Percentiles rank a stretch among this genome's conserved stretches.
Conservation (phyloP, 2,113 vertebrate genomes). For the Phainopepla nitens region DNA sequence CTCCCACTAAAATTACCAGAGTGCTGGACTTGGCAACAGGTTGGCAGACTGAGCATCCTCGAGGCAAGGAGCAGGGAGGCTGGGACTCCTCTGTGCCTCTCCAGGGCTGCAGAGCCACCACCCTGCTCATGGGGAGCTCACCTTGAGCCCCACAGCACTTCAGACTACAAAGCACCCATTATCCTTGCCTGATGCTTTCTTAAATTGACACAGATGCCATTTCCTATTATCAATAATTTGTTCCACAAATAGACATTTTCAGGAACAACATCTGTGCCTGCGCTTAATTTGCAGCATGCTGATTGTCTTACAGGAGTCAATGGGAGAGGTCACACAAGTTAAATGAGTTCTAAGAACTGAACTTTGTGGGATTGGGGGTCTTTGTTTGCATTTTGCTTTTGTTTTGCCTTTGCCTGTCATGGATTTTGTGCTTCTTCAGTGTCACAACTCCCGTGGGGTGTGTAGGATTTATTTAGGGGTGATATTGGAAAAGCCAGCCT, state of each 20-base stretch:
- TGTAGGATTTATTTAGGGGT: background rate
- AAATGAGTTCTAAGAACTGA: background rate
- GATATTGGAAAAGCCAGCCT: background rate
- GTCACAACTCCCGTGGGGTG: accelerated
- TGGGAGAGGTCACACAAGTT: background rate
- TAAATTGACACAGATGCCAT: conserved; percentile 11
- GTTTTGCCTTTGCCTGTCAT: background rate
- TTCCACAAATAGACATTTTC: conserved; percentile 27
- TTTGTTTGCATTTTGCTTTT: background rate
- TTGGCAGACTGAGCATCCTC: background rate
- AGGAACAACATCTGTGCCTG: conserved; percentile 12
- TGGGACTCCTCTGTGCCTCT: accelerated
- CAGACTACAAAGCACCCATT: background rate
- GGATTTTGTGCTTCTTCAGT: background rate
- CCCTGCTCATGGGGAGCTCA: background rate
- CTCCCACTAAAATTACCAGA: background rate
- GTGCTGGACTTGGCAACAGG: background rate
- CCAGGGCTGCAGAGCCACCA: background rate
- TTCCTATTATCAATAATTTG: conserved; percentile 30
- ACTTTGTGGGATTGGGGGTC: background rate
- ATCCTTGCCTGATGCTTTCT: background rate
- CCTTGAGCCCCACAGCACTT: background rate
- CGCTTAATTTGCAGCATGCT: background rate
- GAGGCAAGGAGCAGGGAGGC: background rate
- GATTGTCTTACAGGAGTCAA: background rate